Evolutionary conservation across 2,113 vertebrate species (phyloP).

Genomic region (Periophthalmus modestus): DNA sequence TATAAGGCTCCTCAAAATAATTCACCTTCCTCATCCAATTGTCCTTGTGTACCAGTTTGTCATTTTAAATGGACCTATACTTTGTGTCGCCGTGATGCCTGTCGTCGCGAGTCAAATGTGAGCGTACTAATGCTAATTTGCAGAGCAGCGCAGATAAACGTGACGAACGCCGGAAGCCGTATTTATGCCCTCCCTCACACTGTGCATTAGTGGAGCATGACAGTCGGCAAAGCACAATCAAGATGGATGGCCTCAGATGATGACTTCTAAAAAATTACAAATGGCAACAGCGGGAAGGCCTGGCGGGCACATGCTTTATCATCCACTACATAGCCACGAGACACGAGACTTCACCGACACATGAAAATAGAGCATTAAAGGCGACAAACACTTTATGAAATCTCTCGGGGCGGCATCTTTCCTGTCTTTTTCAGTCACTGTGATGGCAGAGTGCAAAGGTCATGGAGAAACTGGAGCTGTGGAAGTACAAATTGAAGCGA

Average conservation of each 20-base stretch:
- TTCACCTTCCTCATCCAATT: slow-evolving; percentile 62
- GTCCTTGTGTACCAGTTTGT: slow-evolving; percentile 2
- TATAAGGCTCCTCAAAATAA: slow-evolving; percentile 56
- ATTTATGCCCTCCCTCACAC: slow-evolving; percentile 66
- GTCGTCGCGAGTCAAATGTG: slow-evolving; percentile 67
- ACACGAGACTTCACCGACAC: slow-evolving; percentile 59
- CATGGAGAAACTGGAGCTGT: slow-evolving; percentile 11
- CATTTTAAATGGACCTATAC: slow-evolving; percentile 51
- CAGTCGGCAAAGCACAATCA: slow-evolving; percentile 74
- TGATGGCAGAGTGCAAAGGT: slow-evolving; percentile 50
- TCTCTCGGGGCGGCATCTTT: slow-evolving; percentile 31
- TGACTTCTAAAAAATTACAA: slow-evolving; percentile 76
- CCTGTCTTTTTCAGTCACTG: slow-evolving; percentile 30
- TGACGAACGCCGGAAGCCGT: slow-evolving; percentile 53
- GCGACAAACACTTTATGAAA: slow-evolving; percentile 50
- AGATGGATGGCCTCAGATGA: slow-evolving; percentile 70
- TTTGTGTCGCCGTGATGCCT: slow-evolving; percentile 48
- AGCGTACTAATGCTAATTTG: slow-evolving; percentile 69
- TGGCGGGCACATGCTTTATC: slow-evolving; percentile 59
- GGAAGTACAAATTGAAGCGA: slow-evolving; percentile 2
- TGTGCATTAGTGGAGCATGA: slow-evolving; percentile 69
- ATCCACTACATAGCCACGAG: slow-evolving; percentile 49
- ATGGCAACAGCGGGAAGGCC: slow-evolving; percentile 66
- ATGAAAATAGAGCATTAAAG: slow-evolving; percentile 33
- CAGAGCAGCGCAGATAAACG: slow-evolving; percentile 70